These are phyloP conservation scores for Balaeniceps rex DNA, from an alignment of 2,113 vertebrate species.

Conservation along the genomic window DNA sequence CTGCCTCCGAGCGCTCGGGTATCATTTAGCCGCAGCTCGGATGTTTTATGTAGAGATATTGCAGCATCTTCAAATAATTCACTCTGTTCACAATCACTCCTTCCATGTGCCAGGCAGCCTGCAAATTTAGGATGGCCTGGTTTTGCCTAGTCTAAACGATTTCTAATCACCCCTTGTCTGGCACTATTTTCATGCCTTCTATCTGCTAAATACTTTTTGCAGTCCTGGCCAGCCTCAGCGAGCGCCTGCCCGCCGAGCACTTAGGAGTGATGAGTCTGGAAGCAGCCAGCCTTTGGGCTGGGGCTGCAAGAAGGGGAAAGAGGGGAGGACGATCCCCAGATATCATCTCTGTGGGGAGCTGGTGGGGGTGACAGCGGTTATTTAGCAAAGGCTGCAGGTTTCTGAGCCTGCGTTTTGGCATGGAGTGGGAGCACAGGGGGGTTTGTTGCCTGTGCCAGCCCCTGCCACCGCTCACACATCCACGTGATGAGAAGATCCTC, in stretches of 20 bases:
- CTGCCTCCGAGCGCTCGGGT: accelerated
- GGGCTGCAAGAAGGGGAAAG: background rate
- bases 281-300: background rate
- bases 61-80: background rate
- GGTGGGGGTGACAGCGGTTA: background rate
- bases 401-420: background rate
- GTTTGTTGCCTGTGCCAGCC: background rate
- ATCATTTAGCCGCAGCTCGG: background rate
- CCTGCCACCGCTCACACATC: background rate
- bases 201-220: background rate
- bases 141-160: background rate
- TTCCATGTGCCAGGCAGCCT: background rate
- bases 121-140: background rate
- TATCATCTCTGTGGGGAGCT: background rate
- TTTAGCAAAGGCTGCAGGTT: accelerated
- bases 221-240: background rate
- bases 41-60: background rate
- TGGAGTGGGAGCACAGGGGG: background rate
- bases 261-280: background rate
- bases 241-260: background rate
- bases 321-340: background rate
- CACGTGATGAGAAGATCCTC: accelerated
- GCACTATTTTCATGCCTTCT: background rate
- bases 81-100: background rate
- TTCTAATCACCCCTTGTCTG: background rate